Evolutionary conservation across 2,113 vertebrate species (phyloP).

Genomic region (Thamnaconus septentrionalis): DNA sequence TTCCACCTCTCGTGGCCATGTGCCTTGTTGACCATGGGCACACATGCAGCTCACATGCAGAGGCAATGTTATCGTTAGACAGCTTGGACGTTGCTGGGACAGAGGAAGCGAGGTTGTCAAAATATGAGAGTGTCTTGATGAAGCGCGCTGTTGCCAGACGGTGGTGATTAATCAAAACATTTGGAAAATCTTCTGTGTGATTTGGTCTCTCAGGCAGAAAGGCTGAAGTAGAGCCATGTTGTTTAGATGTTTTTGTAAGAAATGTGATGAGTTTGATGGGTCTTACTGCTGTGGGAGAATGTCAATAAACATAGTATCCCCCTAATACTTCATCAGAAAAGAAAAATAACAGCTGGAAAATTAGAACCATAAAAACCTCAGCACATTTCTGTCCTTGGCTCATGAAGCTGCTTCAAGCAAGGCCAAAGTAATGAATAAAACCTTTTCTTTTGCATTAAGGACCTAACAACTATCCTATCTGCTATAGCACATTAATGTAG

Average conservation of each 20-base stretch:
- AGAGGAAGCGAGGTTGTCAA: constrained; percentile 53
- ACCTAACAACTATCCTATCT: too few species aligned
- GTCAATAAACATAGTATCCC: too few species aligned
- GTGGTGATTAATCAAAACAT: neutral
- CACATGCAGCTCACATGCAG: neutral
- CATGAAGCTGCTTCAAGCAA: too few species aligned
- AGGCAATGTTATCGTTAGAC: constrained; percentile 63
- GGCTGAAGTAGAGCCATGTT: constrained; percentile 4
- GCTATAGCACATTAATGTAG: too few species aligned
- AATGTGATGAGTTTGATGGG: constrained; percentile 22
- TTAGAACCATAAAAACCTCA: too few species aligned
- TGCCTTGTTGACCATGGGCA: constrained; percentile 35
- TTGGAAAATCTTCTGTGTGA: constrained; percentile 16
- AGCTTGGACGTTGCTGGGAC: constrained; percentile 32
- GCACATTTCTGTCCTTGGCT: too few species aligned
- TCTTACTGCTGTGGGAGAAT: too few species aligned
- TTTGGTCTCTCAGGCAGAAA: constrained; percentile 11
- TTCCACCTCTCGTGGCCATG: constrained; percentile 18
- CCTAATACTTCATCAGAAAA: too few species aligned
- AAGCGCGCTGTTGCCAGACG: constrained; percentile 29
- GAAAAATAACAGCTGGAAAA: too few species aligned
- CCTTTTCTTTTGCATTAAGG: too few species aligned
- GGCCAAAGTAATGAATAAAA: too few species aligned
- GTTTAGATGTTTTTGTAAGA: constrained; percentile 12
- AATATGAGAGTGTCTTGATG: constrained; percentile 46